Conservation (phyloP, 1,140 invertebrate species). For the Trichonephila inaurata region DNA sequence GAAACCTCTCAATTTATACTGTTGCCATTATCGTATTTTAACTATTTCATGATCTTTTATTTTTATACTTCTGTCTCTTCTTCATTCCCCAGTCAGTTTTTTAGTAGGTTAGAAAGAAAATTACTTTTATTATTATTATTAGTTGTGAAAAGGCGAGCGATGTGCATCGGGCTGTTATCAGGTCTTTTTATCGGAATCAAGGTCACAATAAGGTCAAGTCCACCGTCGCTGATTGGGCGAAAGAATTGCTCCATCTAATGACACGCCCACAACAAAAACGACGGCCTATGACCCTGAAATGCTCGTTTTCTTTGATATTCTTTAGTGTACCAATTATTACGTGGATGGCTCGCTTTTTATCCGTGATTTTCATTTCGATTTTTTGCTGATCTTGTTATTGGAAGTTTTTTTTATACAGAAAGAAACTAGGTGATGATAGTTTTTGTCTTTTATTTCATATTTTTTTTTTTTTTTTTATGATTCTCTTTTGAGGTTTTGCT, state of each 20-base stretch:
- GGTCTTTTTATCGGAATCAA: slow-evolving; percentile 36
- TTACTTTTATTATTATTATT: slow-evolving; percentile 38
- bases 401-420: not conserved
- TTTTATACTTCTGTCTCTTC: not conserved
- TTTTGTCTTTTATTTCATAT: not conserved
- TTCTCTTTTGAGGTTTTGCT: not conserved
- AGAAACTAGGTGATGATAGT: slow-evolving; percentile 10
- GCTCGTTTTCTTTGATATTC: not conserved
- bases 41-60: not conserved
- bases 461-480: not conserved
- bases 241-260: slow-evolving; percentile 44
- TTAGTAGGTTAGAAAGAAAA: slow-evolving; percentile 40
- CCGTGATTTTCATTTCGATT: not conserved
- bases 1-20: not conserved
- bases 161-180: slow-evolving; percentile 27
- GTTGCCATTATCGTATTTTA: not conserved
- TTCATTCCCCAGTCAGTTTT: not conserved
- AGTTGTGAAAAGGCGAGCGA: not conserved
- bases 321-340: slow-evolving; percentile 59
- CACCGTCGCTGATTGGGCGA: slow-evolving; percentile 37
- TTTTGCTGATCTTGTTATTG: not conserved
- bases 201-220: slow-evolving; percentile 38
- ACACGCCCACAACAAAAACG: slow-evolving; percentile 63
- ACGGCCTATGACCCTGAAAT: slow-evolving; percentile 35
- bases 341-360: slow-evolving; percentile 1